Base-by-base conservation (phyloP, 2,113 vertebrate species). In the Dipodomys merriami region DNA sequence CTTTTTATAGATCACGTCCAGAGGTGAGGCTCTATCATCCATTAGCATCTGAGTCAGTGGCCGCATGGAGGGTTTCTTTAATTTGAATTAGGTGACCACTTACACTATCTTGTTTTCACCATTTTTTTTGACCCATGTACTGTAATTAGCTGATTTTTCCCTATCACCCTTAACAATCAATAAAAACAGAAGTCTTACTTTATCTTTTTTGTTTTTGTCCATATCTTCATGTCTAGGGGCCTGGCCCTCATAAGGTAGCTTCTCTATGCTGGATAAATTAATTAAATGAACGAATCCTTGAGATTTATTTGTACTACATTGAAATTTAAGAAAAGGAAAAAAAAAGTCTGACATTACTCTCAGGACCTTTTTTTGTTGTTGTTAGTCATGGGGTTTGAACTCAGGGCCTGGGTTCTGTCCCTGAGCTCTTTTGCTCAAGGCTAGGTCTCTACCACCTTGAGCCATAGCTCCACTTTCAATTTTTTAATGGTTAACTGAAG, bases 311-410 rank as follows among this genome's bases (percentile, higher is more conserved):
- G 84, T 29, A 53, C 12, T 68, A 22, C 9, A 39, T 5, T 92
- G 68, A 49, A 79, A 79, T 83, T 76, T n/a, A 90, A 81, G 53
- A 30, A 90, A 84, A 67, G 20, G 79, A 90, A 27, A 39, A 76
- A 22, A 65, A 33, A 82, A 39, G 35, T 27, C 62, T 82, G 57
- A 35, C 29, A 74, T 73, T 83, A 53, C 8, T 12, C 15, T 60
- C 2, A 16, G 20, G 5, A 76, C 2, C 49, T 53, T 53, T 53
- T 53, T 53, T 53, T 53, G 1, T 53, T 53, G 8, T 53, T 53
- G 8, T 53, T 13, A 53, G 49, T 53, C 49, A 53, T 53, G 12
- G 49, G 12, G 49, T 5, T 53, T 53, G 49, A 53, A 53, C 12
- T 53, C 49, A 53, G 49, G 49, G 49, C 49, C 49, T 53, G 11